A percentile compares a stretch with the other conserved stretches of the same genome.
Conservation (phyloP, 2,888 invertebrate species). For the Theristus sp. region DNA sequence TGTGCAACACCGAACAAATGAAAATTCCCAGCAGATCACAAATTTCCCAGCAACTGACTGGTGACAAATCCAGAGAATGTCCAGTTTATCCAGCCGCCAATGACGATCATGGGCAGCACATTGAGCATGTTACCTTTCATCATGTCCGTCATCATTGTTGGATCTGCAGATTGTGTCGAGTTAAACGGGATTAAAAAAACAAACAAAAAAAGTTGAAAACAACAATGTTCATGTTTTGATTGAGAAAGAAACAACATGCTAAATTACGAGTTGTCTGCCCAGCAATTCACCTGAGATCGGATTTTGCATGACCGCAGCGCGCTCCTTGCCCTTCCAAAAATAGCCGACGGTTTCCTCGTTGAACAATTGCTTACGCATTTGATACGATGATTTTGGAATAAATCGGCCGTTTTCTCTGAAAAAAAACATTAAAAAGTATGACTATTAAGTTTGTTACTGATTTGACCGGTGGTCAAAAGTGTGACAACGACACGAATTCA, state of each 20-base stretch:
- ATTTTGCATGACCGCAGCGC: constrained; percentile 46
- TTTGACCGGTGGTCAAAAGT: too few relatives aligned
- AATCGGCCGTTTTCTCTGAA: constrained; percentile 86
- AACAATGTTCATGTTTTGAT: background rate
- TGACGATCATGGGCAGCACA: constrained; percentile 93
- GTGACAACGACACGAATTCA: too few relatives aligned
- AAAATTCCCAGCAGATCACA: too few relatives aligned
- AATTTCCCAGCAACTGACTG: constrained; percentile 30
- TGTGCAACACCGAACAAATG: background rate
- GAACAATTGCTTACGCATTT: constrained; percentile 78
- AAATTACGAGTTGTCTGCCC: background rate
- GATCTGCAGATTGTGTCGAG: constrained; percentile 43
- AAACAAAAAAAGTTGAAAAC: background rate
- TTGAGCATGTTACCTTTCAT: constrained; percentile 95
- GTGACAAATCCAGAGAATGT: constrained; percentile 99
- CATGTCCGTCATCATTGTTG: constrained; percentile 95
- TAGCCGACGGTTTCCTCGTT: constrained; percentile 89
- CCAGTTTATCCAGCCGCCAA: constrained; percentile 99
- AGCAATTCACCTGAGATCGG: constrained; percentile 52
- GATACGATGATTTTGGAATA: constrained; percentile 67
- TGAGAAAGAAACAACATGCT: background rate
- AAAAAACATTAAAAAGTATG: constrained; percentile 7
- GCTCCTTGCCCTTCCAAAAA: constrained; percentile 47
- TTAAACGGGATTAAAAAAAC: constrained; percentile 8
- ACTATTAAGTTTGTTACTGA: too few relatives aligned